A percentile compares a stretch with the other conserved stretches of the same genome.
These are phyloP conservation scores for Cariama cristata DNA, from an alignment of 2,113 vertebrate species.

Conservation along the genomic window DNA sequence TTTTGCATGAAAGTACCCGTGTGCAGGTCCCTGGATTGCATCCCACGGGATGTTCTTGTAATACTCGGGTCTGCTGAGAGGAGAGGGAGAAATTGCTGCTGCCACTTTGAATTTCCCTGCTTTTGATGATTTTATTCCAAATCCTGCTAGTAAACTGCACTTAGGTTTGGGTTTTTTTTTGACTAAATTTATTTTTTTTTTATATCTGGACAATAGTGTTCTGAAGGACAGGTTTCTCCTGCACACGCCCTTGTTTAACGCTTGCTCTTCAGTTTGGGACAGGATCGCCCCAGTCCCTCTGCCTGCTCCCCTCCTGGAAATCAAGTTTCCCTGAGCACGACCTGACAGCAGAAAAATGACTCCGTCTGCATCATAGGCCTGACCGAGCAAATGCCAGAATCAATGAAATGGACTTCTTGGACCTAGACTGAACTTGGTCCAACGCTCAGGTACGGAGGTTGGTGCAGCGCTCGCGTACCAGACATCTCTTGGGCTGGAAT, in stretches of 20 bases:
- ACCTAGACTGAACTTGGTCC: not conserved
- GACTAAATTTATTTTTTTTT: not conserved
- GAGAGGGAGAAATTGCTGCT: not conserved
- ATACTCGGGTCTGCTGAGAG: not conserved
- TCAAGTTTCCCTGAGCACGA: not conserved
- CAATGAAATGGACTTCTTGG: not conserved
- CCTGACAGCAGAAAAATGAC: not conserved
- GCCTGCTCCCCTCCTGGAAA: not conserved
- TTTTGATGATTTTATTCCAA: not conserved
- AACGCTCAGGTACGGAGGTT: rapidly evolving
- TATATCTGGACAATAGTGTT: not conserved
- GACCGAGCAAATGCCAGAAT: not conserved
- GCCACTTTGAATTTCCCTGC: not conserved
- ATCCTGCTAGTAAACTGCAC: not conserved
- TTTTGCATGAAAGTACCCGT: not conserved
- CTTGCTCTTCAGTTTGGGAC: not conserved
- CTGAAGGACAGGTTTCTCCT: not conserved
- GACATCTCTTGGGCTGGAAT: not conserved
- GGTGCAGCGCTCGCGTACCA: not conserved
- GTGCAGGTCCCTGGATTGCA: not conserved
- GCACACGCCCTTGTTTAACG: not conserved
- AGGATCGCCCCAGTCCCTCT: not conserved
- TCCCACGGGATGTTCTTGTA: not conserved
- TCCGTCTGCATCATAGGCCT: not conserved
- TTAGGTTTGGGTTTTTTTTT: not conserved